A percentile compares a stretch with the other conserved stretches of the same genome.
Conservation (phyloP, 2,797 vertebrate species). For the Tarsius wallacei region DNA sequence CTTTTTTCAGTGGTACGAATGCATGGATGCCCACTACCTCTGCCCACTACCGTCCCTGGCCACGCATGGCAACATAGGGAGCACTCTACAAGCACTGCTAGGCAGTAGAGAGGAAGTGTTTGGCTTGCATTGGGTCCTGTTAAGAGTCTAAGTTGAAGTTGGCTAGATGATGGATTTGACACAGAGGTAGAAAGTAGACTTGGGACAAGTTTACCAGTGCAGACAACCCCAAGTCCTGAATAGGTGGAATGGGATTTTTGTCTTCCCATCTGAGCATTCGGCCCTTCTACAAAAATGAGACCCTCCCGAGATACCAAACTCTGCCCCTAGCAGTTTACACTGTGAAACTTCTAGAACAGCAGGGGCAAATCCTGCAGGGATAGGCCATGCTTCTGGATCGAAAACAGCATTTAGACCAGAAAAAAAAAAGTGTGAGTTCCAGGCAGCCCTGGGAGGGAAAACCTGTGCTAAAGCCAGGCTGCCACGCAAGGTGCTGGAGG, state of each 20-base stretch:
- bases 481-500: neutral
- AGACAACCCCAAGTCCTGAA: neutral
- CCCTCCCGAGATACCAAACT: neutral
- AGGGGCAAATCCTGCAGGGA: neutral
- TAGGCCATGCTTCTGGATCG: neutral
- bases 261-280: neutral
- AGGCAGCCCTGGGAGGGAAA: neutral
- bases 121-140: neutral
- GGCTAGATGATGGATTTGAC: neutral
- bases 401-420: constrained; percentile 22
- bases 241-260: neutral
- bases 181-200: neutral
- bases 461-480: neutral
- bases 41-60: neutral
- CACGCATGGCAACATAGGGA: neutral
- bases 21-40: neutral
- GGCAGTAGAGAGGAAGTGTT: neutral
- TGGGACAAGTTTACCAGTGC: neutral
- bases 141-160: neutral
- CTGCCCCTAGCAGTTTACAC: neutral
- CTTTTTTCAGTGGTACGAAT: neutral
- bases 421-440: neutral
- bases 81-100: neutral
- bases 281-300: neutral
- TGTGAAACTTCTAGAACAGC: neutral